phyloP scores from a whole-genome alignment of 2,888 invertebrate genomes.

The Stenoptilia bipunctidactyla region DNA sequence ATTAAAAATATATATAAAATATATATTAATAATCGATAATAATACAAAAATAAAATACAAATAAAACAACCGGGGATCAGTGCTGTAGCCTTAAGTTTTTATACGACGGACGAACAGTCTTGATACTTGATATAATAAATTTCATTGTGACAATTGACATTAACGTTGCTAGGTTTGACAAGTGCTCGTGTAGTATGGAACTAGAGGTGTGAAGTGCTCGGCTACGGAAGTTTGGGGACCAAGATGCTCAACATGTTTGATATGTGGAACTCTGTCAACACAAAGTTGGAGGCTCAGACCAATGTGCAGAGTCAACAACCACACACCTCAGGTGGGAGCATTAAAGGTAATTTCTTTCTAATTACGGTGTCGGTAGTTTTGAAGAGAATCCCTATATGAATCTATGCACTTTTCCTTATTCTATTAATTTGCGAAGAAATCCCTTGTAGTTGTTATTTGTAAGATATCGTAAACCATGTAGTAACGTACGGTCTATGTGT shows the following conservation, averaged over 20 bases:
- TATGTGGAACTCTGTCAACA: slow-evolving; percentile 85
- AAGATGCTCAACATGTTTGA: slow-evolving; percentile 80
- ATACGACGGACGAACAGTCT: slow-evolving; percentile 56
- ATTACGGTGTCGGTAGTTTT: slow-evolving; percentile 3
- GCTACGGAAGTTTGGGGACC: slow-evolving; percentile 27
- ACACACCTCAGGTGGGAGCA: slow-evolving; percentile 85
- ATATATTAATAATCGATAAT: slow-evolving; percentile 32
- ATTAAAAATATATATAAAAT: slow-evolving; percentile 16
- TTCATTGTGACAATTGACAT: slow-evolving; percentile 28
- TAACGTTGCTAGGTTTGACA: background rate
- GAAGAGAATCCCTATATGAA: too few species aligned
- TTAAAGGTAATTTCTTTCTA: slow-evolving; percentile 77
- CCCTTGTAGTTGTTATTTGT: too few species aligned
- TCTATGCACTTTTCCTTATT: too few species aligned
- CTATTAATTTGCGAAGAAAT: too few species aligned
- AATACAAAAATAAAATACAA: slow-evolving; percentile 33
- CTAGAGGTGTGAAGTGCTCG: slow-evolving; percentile 5
- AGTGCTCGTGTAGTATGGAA: slow-evolving; percentile 1
- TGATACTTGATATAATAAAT: slow-evolving; percentile 29
- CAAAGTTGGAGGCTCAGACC: slow-evolving; percentile 78
- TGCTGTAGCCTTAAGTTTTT: slow-evolving; percentile 57
- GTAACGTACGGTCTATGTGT: too few species aligned
- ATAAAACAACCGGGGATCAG: slow-evolving; percentile 57
- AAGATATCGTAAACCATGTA: too few species aligned
- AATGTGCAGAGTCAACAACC: slow-evolving; percentile 79